Conservation (phyloP, 2,797 vertebrate species). For the Sebastes glaucus region DNA sequence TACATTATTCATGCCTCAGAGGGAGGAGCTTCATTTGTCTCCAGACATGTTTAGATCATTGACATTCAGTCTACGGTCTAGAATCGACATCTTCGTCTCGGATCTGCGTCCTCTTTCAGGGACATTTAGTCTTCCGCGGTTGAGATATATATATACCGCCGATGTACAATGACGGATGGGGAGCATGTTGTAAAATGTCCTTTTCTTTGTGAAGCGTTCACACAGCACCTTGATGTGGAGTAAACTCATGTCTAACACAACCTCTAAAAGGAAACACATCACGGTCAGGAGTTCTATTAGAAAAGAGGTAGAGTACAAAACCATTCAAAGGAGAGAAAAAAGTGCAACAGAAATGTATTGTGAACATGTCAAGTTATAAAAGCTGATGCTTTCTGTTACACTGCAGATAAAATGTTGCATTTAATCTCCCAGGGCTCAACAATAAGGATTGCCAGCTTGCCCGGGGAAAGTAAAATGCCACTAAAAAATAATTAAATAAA, state of each 20-base stretch:
- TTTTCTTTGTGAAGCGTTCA: conserved; percentile 8
- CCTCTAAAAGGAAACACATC: conserved; percentile 5
- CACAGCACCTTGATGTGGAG: not conserved
- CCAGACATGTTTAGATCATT: conserved; percentile 48
- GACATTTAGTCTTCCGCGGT: conserved; percentile 10
- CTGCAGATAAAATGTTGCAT: not conserved
- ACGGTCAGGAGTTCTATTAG: not conserved
- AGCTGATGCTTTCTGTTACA: not conserved
- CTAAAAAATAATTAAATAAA: too few species aligned
- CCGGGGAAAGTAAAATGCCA: too few species aligned
- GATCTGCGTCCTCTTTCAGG: conserved; percentile 3
- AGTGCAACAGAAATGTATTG: not conserved
- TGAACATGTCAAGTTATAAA: not conserved
- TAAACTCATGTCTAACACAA: not conserved
- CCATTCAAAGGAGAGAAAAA: not conserved
- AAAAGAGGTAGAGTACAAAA: not conserved
- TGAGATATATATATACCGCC: not conserved
- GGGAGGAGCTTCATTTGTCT: conserved; percentile 51
- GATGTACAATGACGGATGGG: not conserved
- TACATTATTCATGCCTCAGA: conserved; percentile 63
- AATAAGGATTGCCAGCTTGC: too few species aligned
- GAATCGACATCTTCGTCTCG: conserved; percentile 34
- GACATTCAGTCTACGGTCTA: conserved; percentile 29
- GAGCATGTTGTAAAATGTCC: not conserved
- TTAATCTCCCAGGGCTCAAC: not conserved